phyloP scores from a whole-genome alignment of 2,113 vertebrate genomes.

The Rissa tridactyla region DNA sequence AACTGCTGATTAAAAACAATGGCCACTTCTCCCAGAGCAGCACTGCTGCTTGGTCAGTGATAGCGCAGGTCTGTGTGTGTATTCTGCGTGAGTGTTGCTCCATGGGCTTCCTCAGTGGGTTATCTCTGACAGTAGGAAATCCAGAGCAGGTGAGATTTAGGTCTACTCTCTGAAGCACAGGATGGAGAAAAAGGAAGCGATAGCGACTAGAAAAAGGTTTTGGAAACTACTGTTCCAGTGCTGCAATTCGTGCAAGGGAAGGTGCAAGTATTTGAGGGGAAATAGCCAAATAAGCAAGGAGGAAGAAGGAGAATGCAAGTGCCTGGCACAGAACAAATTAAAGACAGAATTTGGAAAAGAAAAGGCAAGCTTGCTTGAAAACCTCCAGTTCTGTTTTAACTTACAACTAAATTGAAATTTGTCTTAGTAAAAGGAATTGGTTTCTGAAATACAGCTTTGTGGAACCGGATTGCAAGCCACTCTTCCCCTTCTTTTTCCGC shows the following conservation, averaged over 20 bases:
- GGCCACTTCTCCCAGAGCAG: not conserved
- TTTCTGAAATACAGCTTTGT: not conserved
- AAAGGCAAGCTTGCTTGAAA: not conserved
- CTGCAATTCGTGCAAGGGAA: not conserved
- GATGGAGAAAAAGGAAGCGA: not conserved
- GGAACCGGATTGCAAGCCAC: not conserved
- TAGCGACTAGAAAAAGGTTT: not conserved
- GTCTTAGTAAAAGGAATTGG: not conserved
- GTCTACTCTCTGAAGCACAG: not conserved
- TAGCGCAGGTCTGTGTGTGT: not conserved
- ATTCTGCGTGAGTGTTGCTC: not conserved
- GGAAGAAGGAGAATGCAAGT: not conserved
- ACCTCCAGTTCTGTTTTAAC: not conserved
- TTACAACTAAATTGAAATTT: not conserved
- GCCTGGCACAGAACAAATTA: not conserved
- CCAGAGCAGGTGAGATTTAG: not conserved
- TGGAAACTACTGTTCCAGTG: not conserved
- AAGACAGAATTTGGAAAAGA: not conserved
- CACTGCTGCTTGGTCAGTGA: not conserved
- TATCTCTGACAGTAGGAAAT: not conserved
- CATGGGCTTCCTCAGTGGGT: not conserved
- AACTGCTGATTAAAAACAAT: not conserved
- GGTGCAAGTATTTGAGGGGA: not conserved
- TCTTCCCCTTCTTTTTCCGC: not conserved
- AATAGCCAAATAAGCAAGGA: constrained; percentile 43